Base-by-base conservation (phyloP, 2,797 vertebrate species). In the Rhyacichthys aspro region DNA sequence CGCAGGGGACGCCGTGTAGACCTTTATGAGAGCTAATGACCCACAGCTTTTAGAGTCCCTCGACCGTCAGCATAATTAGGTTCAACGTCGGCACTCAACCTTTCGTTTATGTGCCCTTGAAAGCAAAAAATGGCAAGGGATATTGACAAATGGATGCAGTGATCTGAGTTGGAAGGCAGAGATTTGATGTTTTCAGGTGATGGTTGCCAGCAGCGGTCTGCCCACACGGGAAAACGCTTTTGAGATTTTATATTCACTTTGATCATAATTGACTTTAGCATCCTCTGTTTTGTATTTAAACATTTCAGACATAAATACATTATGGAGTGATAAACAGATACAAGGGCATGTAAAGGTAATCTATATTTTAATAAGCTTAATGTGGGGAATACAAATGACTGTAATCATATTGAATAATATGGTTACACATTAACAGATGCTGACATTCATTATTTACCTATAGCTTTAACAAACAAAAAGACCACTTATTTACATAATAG, bases 21-120 rank as follows among this genome's bases (percentile, higher is more conserved):
- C 88, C 86, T 92, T 92, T 92, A 90, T 90, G 87, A 85, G 88
- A 88, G 88, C 90, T 92, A 91, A 93, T 88, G 89, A 89, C 87
- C 90, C 83, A 72, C 69, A 23, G 88, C 88, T 91, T 90, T 93
- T 91, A 91, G 85, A 87, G 81, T 91, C 83, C 81, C 83, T 67
- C 79, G 61, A 63, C 88, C 91, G 90, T 92, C 91, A 92, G 88
- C 90, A 90, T 92, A 92, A 92, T 93, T 90, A 90, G 85, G 88
- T 91, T 90, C 86, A 91, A 73, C 77, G 81, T 79, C 86, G 83
- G 69, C 61, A 59, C 83, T 83, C 89, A 89, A 91, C 88, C 85
- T 87, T 81, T 84, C 70, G 8, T 79, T 89, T 85, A 81, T 77
- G 79, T 86, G 86, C 83, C 91, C 90, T 90, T 92, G 90, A 87